Base-by-base conservation (phyloP, 2,113 vertebrate species). In the Trichomycterus rosablanca region DNA sequence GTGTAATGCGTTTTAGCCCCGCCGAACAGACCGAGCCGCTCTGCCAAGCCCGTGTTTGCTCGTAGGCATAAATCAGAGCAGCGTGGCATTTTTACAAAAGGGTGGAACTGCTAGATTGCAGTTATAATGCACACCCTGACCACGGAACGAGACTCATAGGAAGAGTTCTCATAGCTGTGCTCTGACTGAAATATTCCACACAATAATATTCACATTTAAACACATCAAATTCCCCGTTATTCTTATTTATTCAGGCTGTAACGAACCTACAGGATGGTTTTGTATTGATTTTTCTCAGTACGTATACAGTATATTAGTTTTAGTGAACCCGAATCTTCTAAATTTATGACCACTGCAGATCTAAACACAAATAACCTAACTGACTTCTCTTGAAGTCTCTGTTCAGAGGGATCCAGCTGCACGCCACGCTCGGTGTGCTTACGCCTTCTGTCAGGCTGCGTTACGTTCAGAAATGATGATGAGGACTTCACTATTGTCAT, bases 61-160 rank as follows among this genome's bases (percentile, higher is more conserved):
- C 70, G 68, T 46, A 55, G 64, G 42, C 64, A 48, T 68, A 78
- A 80, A 84, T 76, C 63, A 72, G 70, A 81, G 77, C 80, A 81
- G 80, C 73, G 65, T 82, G 81, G 50, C 60, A 11, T 52, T 63
- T 63, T 63, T 63, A 63, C 37, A 63, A 53, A 63, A 32, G 60
- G 48, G 37, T 53, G 37, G 11, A 53, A 19, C 49, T 52, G 24
- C 39, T 40, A 53, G 34, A 37, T 22, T 3, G 20, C 40, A 44
- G 24, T 16, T 24, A 10, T 42, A 22, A 42, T 15, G 8, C 1
- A 10, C 18, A 54, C 18, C 19, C 15, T 19, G 20, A 20, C 51
- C 50, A 32, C 6, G 12, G 2, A 34, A 30, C 26, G 3, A 30
- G 26, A 4, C 3, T 4, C 26, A 30, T 7, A 7, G 7, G 3